A percentile compares a stretch with the other conserved stretches of the same genome.
phyloP scores from a whole-genome alignment of 2,888 invertebrate species.

The Strigamia maritima region DNA sequence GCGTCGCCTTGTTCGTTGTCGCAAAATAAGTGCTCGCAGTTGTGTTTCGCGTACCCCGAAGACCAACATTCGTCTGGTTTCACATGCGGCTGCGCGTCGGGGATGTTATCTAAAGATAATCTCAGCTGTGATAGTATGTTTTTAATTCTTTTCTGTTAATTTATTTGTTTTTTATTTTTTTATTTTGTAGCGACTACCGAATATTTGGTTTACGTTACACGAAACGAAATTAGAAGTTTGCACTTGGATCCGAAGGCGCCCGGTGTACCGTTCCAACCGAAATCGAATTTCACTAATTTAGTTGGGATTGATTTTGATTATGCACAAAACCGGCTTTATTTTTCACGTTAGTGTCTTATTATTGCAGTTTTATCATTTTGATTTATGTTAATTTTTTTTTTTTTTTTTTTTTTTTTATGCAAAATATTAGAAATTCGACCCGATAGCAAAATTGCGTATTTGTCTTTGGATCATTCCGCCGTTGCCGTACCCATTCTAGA shows the following conservation, averaged over 20 bases:
- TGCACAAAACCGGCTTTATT: conserved; percentile 61
- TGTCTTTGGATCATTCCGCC: conserved; percentile 69
- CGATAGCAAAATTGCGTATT: conserved; percentile 81
- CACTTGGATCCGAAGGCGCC: conserved; percentile 79
- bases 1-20: conserved; percentile 64
- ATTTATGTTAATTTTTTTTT: not conserved
- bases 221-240: conserved; percentile 89
- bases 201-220: conserved; percentile 87
- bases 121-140: conserved; percentile 63
- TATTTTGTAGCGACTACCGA: conserved; percentile 66
- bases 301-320: conserved; percentile 96
- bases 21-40: conserved; percentile 73
- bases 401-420: not conserved
- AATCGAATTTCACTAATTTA: conserved; percentile 79
- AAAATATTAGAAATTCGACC: conserved; percentile 75
- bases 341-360: conserved; percentile 15
- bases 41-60: conserved; percentile 87
- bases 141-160: not conserved
- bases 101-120: conserved; percentile 65
- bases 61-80: conserved; percentile 50
- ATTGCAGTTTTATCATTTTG: not conserved
- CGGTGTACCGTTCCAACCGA: conserved; percentile 77
- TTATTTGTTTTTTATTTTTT: conserved; percentile 24
- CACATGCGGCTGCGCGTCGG: conserved; percentile 89
- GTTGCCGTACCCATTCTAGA: conserved; percentile 44